Conservation (phyloP, 2,113 vertebrate species). For the Crotalus tigris region DNA sequence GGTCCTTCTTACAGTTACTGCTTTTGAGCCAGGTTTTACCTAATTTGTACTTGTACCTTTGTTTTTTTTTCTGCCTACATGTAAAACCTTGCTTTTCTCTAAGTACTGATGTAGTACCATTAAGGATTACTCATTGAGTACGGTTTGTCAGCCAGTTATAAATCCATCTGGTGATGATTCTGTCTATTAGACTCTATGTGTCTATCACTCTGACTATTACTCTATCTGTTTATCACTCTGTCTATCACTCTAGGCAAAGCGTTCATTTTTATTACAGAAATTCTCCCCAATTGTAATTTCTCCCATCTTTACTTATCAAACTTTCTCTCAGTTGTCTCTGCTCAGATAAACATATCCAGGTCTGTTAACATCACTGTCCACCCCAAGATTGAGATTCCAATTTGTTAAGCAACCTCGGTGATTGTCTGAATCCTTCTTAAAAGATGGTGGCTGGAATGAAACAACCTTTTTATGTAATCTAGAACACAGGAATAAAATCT, state of each 20-base stretch:
- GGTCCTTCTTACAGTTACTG: neutral
- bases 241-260: neutral
- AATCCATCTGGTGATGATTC: neutral
- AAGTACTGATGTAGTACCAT: neutral
- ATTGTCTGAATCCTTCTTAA: neutral
- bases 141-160: neutral
- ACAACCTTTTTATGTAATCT: neutral
- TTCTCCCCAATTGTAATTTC: neutral
- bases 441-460: neutral
- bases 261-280: neutral
- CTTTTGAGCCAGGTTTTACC: neutral
- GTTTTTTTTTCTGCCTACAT: neutral
- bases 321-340: neutral
- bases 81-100: neutral
- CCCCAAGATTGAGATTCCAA: neutral
- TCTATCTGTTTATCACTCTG: no score
- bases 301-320: neutral
- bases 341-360: neutral
- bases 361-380: neutral
- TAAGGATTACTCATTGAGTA: neutral
- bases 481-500: neutral
- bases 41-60: neutral
- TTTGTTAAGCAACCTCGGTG: neutral
- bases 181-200: neutral
- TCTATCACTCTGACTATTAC: no score